These are phyloP conservation scores for Eptatretus atami DNA, from an alignment of 2,797 vertebrate genomes.

Conservation along the genomic window DNA sequence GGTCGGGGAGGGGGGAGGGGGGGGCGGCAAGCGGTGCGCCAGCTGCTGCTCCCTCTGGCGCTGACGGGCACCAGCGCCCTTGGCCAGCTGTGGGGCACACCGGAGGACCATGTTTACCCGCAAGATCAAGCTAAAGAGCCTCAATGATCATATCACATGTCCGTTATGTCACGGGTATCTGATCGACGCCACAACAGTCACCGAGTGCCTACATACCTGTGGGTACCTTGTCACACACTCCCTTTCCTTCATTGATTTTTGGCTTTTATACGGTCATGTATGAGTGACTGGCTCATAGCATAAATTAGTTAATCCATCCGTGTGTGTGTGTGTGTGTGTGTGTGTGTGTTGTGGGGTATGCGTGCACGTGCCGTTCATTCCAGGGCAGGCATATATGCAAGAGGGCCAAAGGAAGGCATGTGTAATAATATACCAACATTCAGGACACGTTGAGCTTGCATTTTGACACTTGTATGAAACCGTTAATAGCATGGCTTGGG, in stretches of 20 bases:
- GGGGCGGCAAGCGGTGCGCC: constrained; percentile 66
- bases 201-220: constrained; percentile 97
- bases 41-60: constrained; percentile 91
- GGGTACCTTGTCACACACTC: constrained; percentile 14
- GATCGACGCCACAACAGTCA: constrained; percentile 92
- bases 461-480: too few species aligned
- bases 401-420: too few species aligned
- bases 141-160: constrained; percentile 97
- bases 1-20: constrained; percentile 99
- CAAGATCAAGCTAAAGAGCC: constrained; percentile 97
- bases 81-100: constrained; percentile 99
- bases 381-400: too few species aligned
- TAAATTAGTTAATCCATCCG: too few species aligned
- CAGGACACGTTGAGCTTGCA: too few species aligned
- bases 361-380: too few species aligned
- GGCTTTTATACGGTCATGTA: too few species aligned
- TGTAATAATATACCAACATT: too few species aligned
- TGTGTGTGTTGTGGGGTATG: too few species aligned
- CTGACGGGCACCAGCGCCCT: constrained; percentile 99
- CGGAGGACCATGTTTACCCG: constrained; percentile 99
- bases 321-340: too few species aligned
- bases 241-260: neutral
- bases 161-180: constrained; percentile 88
- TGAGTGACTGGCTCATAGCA: too few species aligned
- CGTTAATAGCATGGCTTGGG: too few species aligned